These are phyloP conservation scores for Catamblyrhynchus diadema DNA, from an alignment of 2,797 vertebrate genomes.

Conservation along the genomic window DNA sequence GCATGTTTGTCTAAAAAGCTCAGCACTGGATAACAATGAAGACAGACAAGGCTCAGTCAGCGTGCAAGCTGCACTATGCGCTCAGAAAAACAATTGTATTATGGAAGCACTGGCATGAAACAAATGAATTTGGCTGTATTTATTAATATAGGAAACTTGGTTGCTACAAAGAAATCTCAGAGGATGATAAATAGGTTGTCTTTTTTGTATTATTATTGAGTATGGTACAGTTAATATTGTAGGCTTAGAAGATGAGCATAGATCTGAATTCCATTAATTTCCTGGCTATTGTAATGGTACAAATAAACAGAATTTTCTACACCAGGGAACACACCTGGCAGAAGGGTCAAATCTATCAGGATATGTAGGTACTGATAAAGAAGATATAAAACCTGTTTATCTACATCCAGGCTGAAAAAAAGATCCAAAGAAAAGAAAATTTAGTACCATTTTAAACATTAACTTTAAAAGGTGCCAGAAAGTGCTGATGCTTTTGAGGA, in stretches of 20 bases:
- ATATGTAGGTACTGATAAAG: background rate
- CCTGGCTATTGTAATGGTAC: background rate
- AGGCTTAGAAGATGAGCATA: background rate
- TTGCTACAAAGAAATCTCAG: background rate
- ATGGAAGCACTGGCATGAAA: background rate
- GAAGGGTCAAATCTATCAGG: background rate
- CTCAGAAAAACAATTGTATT: background rate
- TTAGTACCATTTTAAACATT: background rate
- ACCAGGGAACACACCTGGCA: background rate
- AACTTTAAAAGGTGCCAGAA: background rate
- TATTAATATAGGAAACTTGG: background rate
- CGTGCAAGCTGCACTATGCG: background rate
- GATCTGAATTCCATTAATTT: slow-evolving; percentile 34
- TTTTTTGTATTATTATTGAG: background rate
- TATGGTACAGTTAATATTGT: background rate
- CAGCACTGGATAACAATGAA: background rate
- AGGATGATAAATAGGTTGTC: background rate
- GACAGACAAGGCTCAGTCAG: background rate
- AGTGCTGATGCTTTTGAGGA: background rate
- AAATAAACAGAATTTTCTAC: background rate
- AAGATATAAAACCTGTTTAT: background rate
- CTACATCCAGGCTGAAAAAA: background rate
- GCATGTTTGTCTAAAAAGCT: background rate
- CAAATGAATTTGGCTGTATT: background rate
- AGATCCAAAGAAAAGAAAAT: background rate